Evolutionary conservation across 1,140 invertebrate genomes (phyloP).

Genomic region (Littorina saxatilis): DNA sequence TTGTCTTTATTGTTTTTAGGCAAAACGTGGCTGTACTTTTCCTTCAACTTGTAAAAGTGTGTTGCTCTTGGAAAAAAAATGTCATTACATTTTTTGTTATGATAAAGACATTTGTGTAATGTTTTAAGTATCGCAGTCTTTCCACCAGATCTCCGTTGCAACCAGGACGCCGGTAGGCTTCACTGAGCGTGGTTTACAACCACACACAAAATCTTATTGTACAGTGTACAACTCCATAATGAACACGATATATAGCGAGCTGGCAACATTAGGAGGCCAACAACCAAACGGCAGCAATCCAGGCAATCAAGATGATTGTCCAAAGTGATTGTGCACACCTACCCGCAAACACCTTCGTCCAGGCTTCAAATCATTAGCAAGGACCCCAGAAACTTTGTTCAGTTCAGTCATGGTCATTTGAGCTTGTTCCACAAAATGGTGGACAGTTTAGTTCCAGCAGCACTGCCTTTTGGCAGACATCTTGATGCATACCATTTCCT

Average conservation of each 20-base stretch:
- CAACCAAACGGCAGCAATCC: not conserved
- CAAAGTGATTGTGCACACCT: not conserved
- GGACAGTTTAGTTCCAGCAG: too few relatives aligned
- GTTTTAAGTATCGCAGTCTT: constrained; percentile 35
- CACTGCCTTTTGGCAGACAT: too few relatives aligned
- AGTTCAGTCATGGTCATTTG: too few relatives aligned
- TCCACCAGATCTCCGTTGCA: constrained; percentile 33
- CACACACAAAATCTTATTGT: not conserved
- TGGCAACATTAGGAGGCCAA: not conserved
- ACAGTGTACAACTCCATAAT: not conserved
- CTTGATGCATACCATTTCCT: too few relatives aligned
- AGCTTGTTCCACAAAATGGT: too few relatives aligned
- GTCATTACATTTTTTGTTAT: not conserved
- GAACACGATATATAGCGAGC: not conserved
- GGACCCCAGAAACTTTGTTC: too few relatives aligned
- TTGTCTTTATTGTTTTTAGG: constrained; percentile 41
- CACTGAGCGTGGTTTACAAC: not conserved
- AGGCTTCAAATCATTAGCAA: too few relatives aligned
- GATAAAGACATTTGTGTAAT: not conserved
- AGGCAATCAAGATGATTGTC: not conserved
- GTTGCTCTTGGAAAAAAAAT: constrained; percentile 25
- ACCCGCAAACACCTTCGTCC: too few relatives aligned
- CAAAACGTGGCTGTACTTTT: constrained; percentile 32
- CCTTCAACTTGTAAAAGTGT: constrained; percentile 30
- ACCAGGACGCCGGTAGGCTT: not conserved